Base-by-base conservation (phyloP, 2,797 vertebrate species). In the Leucoraja ocellata region DNA sequence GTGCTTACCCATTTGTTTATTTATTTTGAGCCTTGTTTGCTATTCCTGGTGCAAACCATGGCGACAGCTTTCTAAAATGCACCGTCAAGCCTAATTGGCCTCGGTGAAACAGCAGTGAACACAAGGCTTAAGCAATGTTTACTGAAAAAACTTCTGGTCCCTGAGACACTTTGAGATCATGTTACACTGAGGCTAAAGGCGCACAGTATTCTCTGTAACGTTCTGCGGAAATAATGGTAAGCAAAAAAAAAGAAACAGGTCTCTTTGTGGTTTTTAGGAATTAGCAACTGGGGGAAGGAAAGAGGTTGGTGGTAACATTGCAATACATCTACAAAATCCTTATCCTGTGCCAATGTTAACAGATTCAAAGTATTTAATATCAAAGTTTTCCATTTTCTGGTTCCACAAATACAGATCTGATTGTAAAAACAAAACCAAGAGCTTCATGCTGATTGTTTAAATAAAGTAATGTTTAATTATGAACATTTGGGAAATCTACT, bases 341-440 rank as follows among this genome's bases (percentile, higher is more conserved):
- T 94, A 94, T 95, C 93, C 86, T 94, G 95, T 98, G 98, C 98
- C 98, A 99, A 99, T 97, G 97, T 97, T 98, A 99, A 98, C 98
- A 99, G 97, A 97, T 96, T 97, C 96, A 96, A 97, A 97, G 97
- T 97, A 97, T 98, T 98, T 96, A 93, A 97, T 99, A 99, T 98
- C 98, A 99, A 98, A 98, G 97, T 97, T 97, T 88, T 97, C 96
- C 96, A 97, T 96, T 98, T 98, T 98, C 98, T 98, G 98, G 97
- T 97, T 98, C 97, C 97, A 97, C 96, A 98, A 98, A 98, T 97
- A 98, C 95, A 96, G 97, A 96, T 96, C 96, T 94, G 97, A 96
- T 97, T 98, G 97, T 95, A 96, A 98, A 97, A 98, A 98, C 97
- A 98, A 96, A 96, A 96, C 96, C 95, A 96, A 97, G 97, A 96